Evolutionary conservation across 2,888 invertebrate species (phyloP), one percentile per base, ranked within the genome.

Genomic region (Pediacus dermestoides): DNA sequence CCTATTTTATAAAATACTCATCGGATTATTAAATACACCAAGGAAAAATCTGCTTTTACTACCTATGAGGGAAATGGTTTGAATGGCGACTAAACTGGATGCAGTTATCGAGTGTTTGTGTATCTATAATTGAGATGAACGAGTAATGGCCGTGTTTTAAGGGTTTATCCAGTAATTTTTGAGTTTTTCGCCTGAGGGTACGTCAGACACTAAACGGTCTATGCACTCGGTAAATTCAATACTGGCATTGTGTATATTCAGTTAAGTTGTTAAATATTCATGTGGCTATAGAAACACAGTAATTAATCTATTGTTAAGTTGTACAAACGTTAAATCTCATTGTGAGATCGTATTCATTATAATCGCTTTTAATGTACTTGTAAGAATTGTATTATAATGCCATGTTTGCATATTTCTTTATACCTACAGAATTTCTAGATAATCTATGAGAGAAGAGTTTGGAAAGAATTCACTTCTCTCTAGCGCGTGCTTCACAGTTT

Each of bases 271-370:
- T 67, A 70, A 70, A 66, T 67, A 68, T 70, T 68, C 66, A 68
- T 63, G 53, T 48, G 45, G 59, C 66, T 64, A 69, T 69, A 65
- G 67, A 68, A 67, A 60, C 65, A 56, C 61, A 66, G 68, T 69
- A 69, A 70, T 69, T 70, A 70, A 70, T 68, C 68, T 61, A 68
- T 70, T 70, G 70, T 70, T 63, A 61, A 62, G 63, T 67, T 66
- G 66, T 66, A 66, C 66, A 67, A 67, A 68, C 66, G 66, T 66
- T 64, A 60, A 59, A 62, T 62, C 62, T 64, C 64, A 67, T 68
- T 68, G 68, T 67, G 59, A 58, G 55, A 57, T 60, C 61, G 63
- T 61, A 66, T 67, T 67, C 69, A 66, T 66, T 67, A 66, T 68
- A 67, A 68, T 65, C 60, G 67, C 65, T 66, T 68, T 70, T 68